Conservation (phyloP, 2,797 vertebrate genomes). For the Siniperca undulata region DNA sequence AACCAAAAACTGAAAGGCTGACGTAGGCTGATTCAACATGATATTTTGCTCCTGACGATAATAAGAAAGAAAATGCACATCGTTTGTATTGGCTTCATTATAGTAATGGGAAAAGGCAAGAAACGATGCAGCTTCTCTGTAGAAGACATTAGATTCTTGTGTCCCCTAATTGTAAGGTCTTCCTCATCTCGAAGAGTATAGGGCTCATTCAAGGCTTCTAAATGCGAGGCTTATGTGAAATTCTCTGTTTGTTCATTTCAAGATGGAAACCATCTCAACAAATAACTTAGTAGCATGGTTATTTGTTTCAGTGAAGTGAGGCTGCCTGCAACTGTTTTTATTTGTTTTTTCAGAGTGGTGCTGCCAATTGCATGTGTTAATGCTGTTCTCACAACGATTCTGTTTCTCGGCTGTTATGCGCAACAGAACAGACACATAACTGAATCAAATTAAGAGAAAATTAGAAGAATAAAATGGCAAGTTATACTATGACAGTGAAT, state of each 20-base stretch:
- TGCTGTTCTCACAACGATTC: slow-evolving; percentile 2
- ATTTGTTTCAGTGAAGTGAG: not conserved
- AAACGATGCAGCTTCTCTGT: not conserved
- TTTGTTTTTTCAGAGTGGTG: slow-evolving; percentile 2
- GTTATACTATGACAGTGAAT: slow-evolving; percentile 18
- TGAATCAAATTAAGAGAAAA: slow-evolving; percentile 37
- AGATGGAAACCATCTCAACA: not conserved
- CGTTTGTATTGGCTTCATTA: not conserved
- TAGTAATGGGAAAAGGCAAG: not conserved
- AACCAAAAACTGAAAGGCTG: slow-evolving; percentile 43
- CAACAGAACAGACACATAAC: slow-evolving; percentile 21
- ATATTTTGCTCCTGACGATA: not conserved
- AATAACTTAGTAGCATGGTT: not conserved
- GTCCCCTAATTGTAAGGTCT: not conserved
- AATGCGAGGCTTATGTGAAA: not conserved
- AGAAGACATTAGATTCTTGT: not conserved
- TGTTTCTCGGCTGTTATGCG: slow-evolving; percentile 13
- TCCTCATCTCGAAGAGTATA: not conserved
- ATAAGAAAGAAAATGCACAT: not conserved
- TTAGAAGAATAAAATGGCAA: slow-evolving; percentile 6
- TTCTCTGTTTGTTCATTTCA: not conserved
- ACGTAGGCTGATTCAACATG: not conserved
- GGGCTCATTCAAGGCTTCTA: not conserved
- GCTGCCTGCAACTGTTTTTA: not conserved
- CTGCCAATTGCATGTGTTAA: slow-evolving; percentile 11